Evolutionary conservation across 2,797 vertebrate species (phyloP), one percentile per base, ranked within the genome.

Genomic region (Prunella strophiata): DNA sequence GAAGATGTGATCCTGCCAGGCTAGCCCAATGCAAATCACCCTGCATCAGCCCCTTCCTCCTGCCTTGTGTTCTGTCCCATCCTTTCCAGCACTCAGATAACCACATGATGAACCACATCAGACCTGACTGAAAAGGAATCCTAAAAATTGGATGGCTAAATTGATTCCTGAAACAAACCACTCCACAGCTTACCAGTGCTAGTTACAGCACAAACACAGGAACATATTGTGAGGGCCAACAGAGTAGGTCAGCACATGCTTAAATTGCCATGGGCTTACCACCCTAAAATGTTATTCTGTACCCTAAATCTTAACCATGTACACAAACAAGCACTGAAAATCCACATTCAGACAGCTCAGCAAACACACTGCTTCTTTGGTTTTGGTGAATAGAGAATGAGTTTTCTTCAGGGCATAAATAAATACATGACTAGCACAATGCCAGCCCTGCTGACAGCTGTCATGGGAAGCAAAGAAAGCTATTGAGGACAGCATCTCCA

Each of bases 371-470:
- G 63, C 67, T 84, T 2, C 74, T 93, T 45, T 85, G 63, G 55
- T 82, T 85, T 85, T 73, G n/a, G 18, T 45, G 43, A 94, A 91
- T 25, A 95, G 45, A 87, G 77, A 79, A 82, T 16, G n/a, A 66
- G 20, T 55, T 91, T 62, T 82, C 59, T 58, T 55, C 55, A 63
- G 51, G 32, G 67, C 17, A 82, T 47, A 93, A 93, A 93, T 59
- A 92, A 88, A 84, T n/a, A 68, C 47, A 70, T 9, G 55, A 87
- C 67, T 48, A 94, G 40, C 59, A 94, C 59, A 85, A 90, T 34
- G 43, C 74, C 86, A 79, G 70, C 3, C 2, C 63, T 70, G 86
- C 77, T 70, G 86, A 92, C 55, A 82, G 77, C 86, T 73, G 84
- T 73, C 71, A 86, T 7, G 29, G 55, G 71, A 82, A 93, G 80